Evolutionary conservation across 1,140 invertebrate species (phyloP).

Genomic region (Druon quercuslanigerum): DNA sequence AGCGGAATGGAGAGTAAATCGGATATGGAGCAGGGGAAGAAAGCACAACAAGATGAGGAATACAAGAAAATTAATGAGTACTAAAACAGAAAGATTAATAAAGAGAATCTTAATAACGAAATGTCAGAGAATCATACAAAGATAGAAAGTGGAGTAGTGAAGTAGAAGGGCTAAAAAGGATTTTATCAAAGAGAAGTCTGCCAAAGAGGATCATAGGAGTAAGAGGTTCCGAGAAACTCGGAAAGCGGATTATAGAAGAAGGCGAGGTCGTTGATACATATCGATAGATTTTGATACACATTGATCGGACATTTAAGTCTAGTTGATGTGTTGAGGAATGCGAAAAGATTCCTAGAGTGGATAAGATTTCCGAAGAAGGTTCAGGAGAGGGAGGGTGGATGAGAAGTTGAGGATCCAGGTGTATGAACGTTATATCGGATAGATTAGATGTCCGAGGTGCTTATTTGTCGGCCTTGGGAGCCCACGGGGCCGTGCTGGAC

Average conservation of each 20-base stretch:
- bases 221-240: not conserved
- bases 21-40: not conserved
- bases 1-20: not conserved
- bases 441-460: constrained; percentile 73
- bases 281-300: not conserved
- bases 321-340: not conserved
- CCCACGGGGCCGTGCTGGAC: constrained; percentile 70
- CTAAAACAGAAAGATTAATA: not conserved
- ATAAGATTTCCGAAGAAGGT: not conserved
- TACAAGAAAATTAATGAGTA: not conserved
- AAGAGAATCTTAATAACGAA: not conserved
- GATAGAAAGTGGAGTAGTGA: not conserved
- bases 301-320: not conserved
- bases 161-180: not conserved
- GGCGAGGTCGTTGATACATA: not conserved
- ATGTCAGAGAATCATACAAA: not conserved
- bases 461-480: constrained; percentile 69
- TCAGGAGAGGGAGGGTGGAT: constrained; percentile 32
- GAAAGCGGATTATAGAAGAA: not conserved
- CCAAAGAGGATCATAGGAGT: not conserved
- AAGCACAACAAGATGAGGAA: not conserved
- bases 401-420: constrained; percentile 32
- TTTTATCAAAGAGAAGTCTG: not conserved
- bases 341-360: not conserved
- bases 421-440: constrained; percentile 48